A percentile compares a stretch with the other conserved stretches of the same genome.
Evolutionary conservation across 2,113 vertebrate genomes (phyloP).

Genomic region (Nothoprocta pentlandii): DNA sequence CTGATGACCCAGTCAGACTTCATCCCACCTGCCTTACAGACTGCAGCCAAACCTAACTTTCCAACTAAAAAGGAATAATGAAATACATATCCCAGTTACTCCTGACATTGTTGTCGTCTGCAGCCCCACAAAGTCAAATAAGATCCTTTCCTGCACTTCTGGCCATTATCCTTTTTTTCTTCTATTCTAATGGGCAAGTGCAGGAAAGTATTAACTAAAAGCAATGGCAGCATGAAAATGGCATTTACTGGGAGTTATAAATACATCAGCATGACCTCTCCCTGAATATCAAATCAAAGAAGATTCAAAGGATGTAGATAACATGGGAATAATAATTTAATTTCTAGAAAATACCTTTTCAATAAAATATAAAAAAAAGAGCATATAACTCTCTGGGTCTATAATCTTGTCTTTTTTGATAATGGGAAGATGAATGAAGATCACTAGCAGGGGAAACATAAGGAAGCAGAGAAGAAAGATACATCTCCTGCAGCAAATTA

Average conservation of each 20-base stretch:
- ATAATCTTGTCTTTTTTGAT: constrained; percentile 73
- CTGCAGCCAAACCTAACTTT: not conserved
- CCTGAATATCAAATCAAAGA: constrained; percentile 57
- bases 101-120: not conserved
- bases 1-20: not conserved
- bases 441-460: constrained; percentile 72
- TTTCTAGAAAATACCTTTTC: constrained; percentile 71
- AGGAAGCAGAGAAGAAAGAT: constrained; percentile 60
- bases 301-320: constrained; percentile 57
- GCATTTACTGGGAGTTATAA: constrained; percentile 40
- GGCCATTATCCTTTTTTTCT: not conserved
- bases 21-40: not conserved
- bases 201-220: constrained; percentile 1
- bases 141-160: not conserved
- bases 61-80: not conserved
- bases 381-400: constrained; percentile 64
- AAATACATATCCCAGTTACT: not conserved
- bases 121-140: not conserved
- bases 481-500: constrained; percentile 67
- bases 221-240: constrained; percentile 26
- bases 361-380: constrained; percentile 51
- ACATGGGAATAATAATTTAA: constrained; percentile 67
- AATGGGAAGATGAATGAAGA: constrained; percentile 73
- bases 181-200: not conserved
- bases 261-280: constrained; percentile 51